Evolutionary conservation across 2,797 vertebrate species (phyloP).

Genomic region (Parauchenoglanis ngamensis): DNA sequence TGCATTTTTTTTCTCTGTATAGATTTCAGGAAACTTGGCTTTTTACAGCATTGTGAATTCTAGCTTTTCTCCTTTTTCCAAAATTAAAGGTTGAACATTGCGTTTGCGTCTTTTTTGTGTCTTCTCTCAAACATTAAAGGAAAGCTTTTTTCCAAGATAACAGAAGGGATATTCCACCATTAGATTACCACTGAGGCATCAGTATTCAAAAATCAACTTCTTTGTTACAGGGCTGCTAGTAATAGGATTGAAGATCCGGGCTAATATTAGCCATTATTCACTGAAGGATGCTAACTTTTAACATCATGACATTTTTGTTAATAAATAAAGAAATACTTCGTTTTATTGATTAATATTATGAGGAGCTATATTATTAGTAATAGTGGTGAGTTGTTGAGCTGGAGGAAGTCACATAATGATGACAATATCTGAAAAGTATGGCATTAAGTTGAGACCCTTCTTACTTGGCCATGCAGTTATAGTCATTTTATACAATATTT

Average conservation of each 20-base stretch:
- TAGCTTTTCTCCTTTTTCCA: slow-evolving; percentile 21
- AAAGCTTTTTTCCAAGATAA: background rate
- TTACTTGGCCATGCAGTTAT: background rate
- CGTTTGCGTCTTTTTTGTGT: background rate
- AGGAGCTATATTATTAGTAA: background rate
- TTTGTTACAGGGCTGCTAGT: background rate
- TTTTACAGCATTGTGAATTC: slow-evolving; percentile 19
- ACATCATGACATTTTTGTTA: background rate
- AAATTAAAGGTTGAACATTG: slow-evolving; percentile 23
- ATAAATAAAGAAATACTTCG: background rate
- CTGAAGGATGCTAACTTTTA: background rate
- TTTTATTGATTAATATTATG: background rate
- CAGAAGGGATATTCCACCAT: background rate
- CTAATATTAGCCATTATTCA: background rate
- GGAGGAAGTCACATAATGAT: background rate
- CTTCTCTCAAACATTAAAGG: background rate
- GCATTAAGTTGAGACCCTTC: background rate
- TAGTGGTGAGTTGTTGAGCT: background rate
- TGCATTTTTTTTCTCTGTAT: slow-evolving; percentile 27
- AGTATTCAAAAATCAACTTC: background rate
- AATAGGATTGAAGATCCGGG: background rate
- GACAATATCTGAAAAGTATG: background rate
- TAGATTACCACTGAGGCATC: background rate
- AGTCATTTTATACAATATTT: background rate
- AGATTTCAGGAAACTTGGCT: background rate